Evolutionary conservation across 2,888 invertebrate genomes (phyloP).

Genomic region (Aphidius colemani): DNA sequence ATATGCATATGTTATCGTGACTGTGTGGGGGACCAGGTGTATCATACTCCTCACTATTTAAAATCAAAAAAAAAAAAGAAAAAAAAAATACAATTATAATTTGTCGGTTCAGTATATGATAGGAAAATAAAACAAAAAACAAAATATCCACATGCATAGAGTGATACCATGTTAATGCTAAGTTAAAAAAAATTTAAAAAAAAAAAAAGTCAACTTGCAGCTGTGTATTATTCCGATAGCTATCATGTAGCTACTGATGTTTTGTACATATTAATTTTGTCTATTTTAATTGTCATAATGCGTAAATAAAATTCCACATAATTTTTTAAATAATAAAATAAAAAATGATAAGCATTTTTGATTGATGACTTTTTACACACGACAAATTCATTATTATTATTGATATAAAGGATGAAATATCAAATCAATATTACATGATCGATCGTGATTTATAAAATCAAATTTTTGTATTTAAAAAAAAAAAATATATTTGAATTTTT

Average conservation of each 20-base stretch:
- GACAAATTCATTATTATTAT: no score
- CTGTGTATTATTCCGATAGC: neutral
- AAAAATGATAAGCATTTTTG: no score
- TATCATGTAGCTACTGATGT: neutral
- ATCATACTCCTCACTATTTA: neutral
- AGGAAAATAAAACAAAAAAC: neutral
- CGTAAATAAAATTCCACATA: no score
- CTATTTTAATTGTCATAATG: neutral
- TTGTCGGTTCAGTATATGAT: no score
- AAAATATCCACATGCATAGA: no score
- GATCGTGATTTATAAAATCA: neutral
- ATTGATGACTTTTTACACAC: no score
- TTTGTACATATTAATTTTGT: neutral
- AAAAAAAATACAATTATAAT: neutral
- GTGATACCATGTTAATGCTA: no score
- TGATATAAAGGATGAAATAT: neutral
- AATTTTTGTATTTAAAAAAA: neutral
- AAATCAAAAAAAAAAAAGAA: neutral
- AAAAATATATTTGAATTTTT: slow-evolving; percentile 22
- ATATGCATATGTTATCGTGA: no score
- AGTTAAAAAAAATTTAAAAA: neutral
- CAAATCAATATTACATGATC: no score
- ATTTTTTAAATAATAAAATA: no score
- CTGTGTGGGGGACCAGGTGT: neutral
- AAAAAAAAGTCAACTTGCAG: slow-evolving; percentile 11